Percentiles rank a stretch among this genome's conserved stretches.
phyloP scores from a whole-genome alignment of 2,888 invertebrate species.

The Fragum sueziense region DNA sequence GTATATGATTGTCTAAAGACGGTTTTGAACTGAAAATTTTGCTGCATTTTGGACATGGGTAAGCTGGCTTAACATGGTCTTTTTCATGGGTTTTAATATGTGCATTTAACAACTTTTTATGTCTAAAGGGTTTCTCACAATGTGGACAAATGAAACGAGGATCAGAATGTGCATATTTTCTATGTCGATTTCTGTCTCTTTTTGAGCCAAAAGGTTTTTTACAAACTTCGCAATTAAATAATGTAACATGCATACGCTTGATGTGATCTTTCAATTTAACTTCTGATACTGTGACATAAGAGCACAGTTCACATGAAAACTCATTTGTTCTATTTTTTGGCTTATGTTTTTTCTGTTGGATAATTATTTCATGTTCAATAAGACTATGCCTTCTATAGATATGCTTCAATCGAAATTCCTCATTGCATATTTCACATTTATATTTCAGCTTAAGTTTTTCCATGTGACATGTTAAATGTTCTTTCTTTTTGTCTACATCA shows the following conservation, averaged over 20 bases:
- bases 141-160: slow-evolving; percentile 69
- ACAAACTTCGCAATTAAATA: slow-evolving; percentile 69
- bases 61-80: slow-evolving; percentile 69
- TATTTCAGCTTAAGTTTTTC: too few species aligned
- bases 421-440: too few species aligned
- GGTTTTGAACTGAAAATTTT: slow-evolving; percentile 73
- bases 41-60: slow-evolving; percentile 70
- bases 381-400: too few species aligned
- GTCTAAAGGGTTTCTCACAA: slow-evolving; percentile 73
- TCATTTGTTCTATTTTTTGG: slow-evolving; percentile 28
- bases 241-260: slow-evolving; percentile 65
- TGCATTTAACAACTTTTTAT: slow-evolving; percentile 59
- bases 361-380: too few species aligned
- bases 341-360: slow-evolving; percentile 18
- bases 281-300: slow-evolving; percentile 61
- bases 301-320: slow-evolving; percentile 64
- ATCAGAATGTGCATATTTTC: slow-evolving; percentile 60
- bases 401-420: too few species aligned
- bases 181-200: slow-evolving; percentile 71
- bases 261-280: slow-evolving; percentile 66
- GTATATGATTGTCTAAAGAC: slow-evolving; percentile 69
- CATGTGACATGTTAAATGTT: too few species aligned
- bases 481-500: too few species aligned
- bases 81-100: slow-evolving; percentile 69
- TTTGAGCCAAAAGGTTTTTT: slow-evolving; percentile 68